Conservation (phyloP, 2,888 invertebrate genomes). For the Scotopteryx bipunctaria region DNA sequence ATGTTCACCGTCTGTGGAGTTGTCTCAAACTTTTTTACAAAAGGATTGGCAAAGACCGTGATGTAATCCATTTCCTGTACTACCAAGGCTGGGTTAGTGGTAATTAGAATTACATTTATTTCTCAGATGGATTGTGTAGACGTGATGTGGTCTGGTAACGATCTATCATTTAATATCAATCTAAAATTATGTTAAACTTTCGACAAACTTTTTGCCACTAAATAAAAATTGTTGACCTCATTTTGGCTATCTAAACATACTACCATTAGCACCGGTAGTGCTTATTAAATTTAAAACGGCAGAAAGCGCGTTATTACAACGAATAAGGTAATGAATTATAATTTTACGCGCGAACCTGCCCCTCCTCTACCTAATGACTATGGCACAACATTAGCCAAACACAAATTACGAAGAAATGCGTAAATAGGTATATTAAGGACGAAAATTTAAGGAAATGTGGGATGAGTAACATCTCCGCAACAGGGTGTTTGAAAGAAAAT, state of each 20-base stretch:
- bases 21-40: constrained; percentile 31
- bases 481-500: constrained; percentile 36
- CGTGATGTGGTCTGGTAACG: too few species aligned
- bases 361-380: constrained; percentile 67
- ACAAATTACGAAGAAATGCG: constrained; percentile 75
- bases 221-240: constrained; percentile 12
- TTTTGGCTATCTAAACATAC: constrained; percentile 29
- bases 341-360: constrained; percentile 64
- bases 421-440: constrained; percentile 74
- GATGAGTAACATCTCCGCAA: constrained; percentile 13
- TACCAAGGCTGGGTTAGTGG: constrained; percentile 8
- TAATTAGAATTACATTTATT: not conserved
- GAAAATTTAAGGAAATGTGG: constrained; percentile 46
- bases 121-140: too few species aligned
- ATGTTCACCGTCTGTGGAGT: constrained; percentile 31
- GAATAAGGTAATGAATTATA: constrained; percentile 73
- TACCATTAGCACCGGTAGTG: constrained; percentile 23
- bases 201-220: not conserved
- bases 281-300: constrained; percentile 43
- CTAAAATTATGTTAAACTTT: too few species aligned
- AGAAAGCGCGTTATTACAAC: constrained; percentile 53
- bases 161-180: too few species aligned
- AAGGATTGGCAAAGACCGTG: constrained; percentile 48
- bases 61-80: constrained; percentile 44
- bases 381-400: constrained; percentile 74